Conservation (phyloP, 2,888 invertebrate species). For the Folsomia candida region DNA sequence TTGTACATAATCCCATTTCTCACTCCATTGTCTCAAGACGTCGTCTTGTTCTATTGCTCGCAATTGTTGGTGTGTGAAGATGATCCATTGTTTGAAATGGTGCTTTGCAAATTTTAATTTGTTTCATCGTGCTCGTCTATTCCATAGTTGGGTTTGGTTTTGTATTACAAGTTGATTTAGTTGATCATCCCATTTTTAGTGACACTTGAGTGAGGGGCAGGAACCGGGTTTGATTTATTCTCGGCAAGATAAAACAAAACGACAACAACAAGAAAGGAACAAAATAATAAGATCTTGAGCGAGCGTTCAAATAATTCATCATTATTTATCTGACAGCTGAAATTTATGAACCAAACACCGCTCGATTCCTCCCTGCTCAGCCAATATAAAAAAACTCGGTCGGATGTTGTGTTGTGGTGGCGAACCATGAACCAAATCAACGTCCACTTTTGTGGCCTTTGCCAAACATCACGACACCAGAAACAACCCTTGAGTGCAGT, state of each 20-base stretch:
- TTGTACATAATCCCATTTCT: too few species aligned
- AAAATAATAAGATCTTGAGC: conserved; percentile 21
- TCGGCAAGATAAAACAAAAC: conserved; percentile 8
- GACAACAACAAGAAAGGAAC: conserved; percentile 21
- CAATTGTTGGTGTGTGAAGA: not conserved
- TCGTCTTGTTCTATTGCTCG: not conserved
- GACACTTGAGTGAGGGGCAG: conserved; percentile 9
- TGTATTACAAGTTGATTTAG: not conserved
- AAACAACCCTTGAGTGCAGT: too few species aligned
- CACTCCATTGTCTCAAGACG: not conserved
- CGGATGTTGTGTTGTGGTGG: not conserved
- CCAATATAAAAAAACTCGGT: not conserved
- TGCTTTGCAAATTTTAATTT: not conserved
- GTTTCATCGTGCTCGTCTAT: not conserved
- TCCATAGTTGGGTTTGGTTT: not conserved
- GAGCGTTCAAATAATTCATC: conserved; percentile 21
- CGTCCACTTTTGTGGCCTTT: not conserved
- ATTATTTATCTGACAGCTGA: conserved; percentile 20
- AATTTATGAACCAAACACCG: conserved; percentile 19
- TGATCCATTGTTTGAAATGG: too few species aligned
- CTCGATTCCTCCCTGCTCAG: not conserved
- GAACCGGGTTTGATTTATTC: conserved; percentile 12
- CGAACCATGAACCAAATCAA: not conserved
- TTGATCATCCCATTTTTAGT: conserved; percentile 8
- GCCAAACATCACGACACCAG: too few species aligned